Base-by-base conservation (phyloP, 2,888 invertebrate species). In the Diogma glabrata region DNA sequence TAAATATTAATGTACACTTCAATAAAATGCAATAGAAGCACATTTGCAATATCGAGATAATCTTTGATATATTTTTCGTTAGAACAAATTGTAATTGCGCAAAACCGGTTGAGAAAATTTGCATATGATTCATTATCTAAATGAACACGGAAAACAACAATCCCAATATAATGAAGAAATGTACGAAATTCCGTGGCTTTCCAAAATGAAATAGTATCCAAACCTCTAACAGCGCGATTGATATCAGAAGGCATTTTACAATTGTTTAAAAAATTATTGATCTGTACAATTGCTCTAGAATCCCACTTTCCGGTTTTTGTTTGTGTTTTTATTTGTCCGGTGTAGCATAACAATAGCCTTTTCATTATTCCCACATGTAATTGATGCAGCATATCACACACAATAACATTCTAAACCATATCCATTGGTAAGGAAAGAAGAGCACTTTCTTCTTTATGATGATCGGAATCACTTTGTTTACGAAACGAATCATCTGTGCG, bases 11-110 rank as follows among this genome's bases (percentile, higher is more conserved):
- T 36, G 36, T 36, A 36, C 36, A 12, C 4, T 36, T 38, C 38
- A 16, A 38, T 38, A 38, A 38, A 38, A 38, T 14, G 38, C 16
- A 38, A 38, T 38, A 38, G 38, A 38, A 38, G 38, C 38, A 38
- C 14, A 38, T 16, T 38, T 38, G 4, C 38, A 16, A 38, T 16
- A 38, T 38, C 38, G 38, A 38, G 38, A 38, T 38, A 38, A 38
- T 38, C 17, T 38, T 38, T 38, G 19, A 38, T n/a, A n/a, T n/a
- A n/a, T n/a, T n/a, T n/a, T n/a, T n/a, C n/a, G n/a, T n/a, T n/a
- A n/a, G n/a, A n/a, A n/a, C n/a, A n/a, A n/a, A n/a, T n/a, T n/a
- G n/a, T n/a, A n/a, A n/a, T n/a, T n/a, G n/a, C n/a, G n/a, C n/a
- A n/a, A n/a, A n/a, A n/a, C n/a, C n/a, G n/a, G 33, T 10, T 14